These are phyloP conservation scores for Antheraea pernyi DNA, from an alignment of 1,140 invertebrate genomes.

Conservation along the genomic window DNA sequence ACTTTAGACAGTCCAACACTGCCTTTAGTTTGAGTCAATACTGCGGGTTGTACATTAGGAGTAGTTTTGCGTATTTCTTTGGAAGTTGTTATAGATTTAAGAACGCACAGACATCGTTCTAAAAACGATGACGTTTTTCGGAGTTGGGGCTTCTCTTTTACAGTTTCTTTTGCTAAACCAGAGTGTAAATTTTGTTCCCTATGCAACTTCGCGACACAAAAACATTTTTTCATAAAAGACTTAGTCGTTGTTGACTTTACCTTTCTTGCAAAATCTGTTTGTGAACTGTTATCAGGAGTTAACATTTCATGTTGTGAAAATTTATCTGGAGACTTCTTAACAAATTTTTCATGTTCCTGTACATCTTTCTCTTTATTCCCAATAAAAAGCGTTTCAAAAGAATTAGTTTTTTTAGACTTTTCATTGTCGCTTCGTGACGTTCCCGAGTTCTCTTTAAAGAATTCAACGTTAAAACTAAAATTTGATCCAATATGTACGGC, in stretches of 20 bases:
- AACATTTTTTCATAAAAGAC: constrained; percentile 1
- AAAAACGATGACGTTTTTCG: not conserved
- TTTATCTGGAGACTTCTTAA: not conserved
- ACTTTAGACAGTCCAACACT: not conserved
- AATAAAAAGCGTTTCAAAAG: constrained; percentile 6
- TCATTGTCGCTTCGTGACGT: not conserved
- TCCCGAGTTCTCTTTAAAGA: constrained; percentile 4
- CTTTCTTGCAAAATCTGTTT: not conserved
- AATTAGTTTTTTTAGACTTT: not conserved
- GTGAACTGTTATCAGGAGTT: not conserved
- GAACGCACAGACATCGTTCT: not conserved
- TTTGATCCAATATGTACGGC: constrained; percentile 33
- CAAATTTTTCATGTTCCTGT: not conserved
- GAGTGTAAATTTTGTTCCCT: not conserved
- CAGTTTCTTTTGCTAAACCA: not conserved
- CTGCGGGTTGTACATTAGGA: not conserved
- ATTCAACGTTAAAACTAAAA: constrained; percentile 32
- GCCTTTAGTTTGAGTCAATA: not conserved
- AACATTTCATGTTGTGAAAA: not conserved
- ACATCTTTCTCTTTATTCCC: not conserved
- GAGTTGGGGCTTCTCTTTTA: not conserved
- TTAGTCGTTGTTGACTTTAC: constrained; percentile 11
- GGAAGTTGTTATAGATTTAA: not conserved
- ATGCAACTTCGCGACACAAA: constrained; percentile 10
- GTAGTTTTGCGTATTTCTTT: not conserved